phyloP scores from a whole-genome alignment of 1,140 invertebrate genomes.

The Chrysopa pallens region DNA sequence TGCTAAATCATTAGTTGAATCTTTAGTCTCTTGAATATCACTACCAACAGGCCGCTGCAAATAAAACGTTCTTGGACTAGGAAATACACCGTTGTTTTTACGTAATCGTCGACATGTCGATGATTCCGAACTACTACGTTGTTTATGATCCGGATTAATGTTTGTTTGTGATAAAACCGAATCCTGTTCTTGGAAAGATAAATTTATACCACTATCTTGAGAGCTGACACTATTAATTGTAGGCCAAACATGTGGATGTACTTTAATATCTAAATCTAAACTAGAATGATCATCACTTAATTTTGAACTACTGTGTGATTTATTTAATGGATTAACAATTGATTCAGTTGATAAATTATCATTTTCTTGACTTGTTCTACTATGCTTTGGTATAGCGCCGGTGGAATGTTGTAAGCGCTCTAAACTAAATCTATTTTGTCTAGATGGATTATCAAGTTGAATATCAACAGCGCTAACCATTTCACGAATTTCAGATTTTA shows the following conservation, averaged over 20 bases:
- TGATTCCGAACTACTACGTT: constrained; percentile 16
- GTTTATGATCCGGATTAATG: constrained; percentile 9
- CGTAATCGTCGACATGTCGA: background rate
- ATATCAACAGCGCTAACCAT: constrained; percentile 52
- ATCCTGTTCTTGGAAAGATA: constrained; percentile 52
- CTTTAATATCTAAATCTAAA: constrained; percentile 3
- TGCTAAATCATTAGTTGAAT: background rate
- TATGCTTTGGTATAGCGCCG: background rate
- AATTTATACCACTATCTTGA: constrained; percentile 57
- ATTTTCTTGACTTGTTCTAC: background rate
- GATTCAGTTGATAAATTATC: background rate
- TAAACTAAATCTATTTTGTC: constrained; percentile 1
- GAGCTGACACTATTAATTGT: constrained; percentile 35
- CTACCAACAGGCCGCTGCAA: background rate
- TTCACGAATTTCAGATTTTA: constrained; percentile 56
- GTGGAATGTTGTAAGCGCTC: constrained; percentile 8
- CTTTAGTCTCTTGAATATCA: background rate
- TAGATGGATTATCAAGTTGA: background rate
- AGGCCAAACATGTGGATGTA: constrained; percentile 5
- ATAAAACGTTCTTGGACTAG: background rate
- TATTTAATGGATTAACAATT: constrained; percentile 8
- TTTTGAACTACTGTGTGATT: constrained; percentile 9
- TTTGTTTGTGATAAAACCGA: constrained; percentile 10
- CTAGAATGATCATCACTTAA: constrained; percentile 10
- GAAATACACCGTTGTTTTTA: background rate